Base-by-base conservation (phyloP, 2,888 invertebrate species). In the Eucera pruinosa region DNA sequence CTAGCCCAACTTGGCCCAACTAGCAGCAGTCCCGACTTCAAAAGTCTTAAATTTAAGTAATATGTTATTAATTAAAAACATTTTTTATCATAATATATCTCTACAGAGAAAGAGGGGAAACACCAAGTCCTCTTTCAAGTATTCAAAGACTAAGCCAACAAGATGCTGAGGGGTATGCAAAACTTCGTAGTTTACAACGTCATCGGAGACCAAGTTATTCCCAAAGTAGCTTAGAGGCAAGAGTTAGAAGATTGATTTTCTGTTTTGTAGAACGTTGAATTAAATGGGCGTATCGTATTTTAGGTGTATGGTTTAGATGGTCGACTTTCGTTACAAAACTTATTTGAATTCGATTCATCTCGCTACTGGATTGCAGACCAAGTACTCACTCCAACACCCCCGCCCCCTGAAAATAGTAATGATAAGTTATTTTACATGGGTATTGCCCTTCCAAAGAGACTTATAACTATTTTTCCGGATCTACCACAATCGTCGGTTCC, bases 91-190 rank as follows among this genome's bases (percentile, higher is more conserved):
- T 1, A 25, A 4, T 18, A 6, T 41, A 0, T 1, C 1, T 43
- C 57, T 57, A n/a, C 89, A 96, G 96, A 81, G 96, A 96, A 83
- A 94, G 96, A 91, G 94, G 96, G 82, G 95, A 96, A 88, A 96
- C 96, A 57, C 94, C 98, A 30, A 98, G 97, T 92, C 97, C 98
- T 1, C 97, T 98, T 89, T 97, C 97, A 23, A 97, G 97, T 92
- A 96, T 97, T 81, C 96, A 96, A 72, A 96, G 96, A 79, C 94
- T 96, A 18, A 96, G 96, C 86, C 95, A 96, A 84, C 94, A 96
- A 91, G 96, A 97, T 90, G 94, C 96, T 89, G 94, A 95, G 61
- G 97, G 97, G 58, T 97, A 96, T 88, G 95, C 95, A 2, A 96
- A 95, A 23, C 91, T 96, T 61, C 95, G 96, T 86, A 95, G 94